phyloP scores from a whole-genome alignment of 2,797 vertebrate genomes.

The Tamandua tetradactyla region DNA sequence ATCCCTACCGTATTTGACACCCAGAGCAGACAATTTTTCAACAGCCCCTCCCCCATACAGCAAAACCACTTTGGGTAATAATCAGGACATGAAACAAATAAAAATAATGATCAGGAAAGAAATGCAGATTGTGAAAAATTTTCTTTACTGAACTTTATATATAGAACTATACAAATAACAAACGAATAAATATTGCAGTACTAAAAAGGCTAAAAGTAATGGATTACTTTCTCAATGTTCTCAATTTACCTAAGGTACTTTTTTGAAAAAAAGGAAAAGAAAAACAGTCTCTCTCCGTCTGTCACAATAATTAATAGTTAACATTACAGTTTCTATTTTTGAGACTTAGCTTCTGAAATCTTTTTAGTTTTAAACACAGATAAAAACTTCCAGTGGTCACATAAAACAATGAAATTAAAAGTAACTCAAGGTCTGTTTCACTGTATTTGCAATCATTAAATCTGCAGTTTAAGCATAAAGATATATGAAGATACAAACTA shows the following conservation, averaged over 20 bases:
- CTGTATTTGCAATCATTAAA: neutral
- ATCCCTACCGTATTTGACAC: neutral
- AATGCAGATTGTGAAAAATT: neutral
- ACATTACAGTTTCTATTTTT: neutral
- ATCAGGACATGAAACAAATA: constrained; percentile 16
- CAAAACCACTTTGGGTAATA: constrained; percentile 42
- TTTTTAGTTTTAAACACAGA: constrained; percentile 6
- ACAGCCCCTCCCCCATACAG: neutral
- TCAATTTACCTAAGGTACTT: neutral
- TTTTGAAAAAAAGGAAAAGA: neutral
- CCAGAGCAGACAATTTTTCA: neutral
- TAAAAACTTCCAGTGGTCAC: neutral
- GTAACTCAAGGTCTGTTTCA: neutral
- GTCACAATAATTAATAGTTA: neutral
- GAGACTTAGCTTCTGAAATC: neutral
- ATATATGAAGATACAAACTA: neutral
- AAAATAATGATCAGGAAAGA: constrained; percentile 32
- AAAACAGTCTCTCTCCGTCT: neutral
- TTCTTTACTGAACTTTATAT: neutral
- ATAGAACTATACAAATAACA: neutral
- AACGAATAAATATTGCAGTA: neutral
- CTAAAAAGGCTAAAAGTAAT: neutral
- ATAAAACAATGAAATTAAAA: constrained; percentile 38
- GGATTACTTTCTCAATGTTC: neutral
- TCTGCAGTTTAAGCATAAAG: neutral